Conservation (phyloP, 1,140 invertebrate genomes). For the Brachionus paranguensis region DNA sequence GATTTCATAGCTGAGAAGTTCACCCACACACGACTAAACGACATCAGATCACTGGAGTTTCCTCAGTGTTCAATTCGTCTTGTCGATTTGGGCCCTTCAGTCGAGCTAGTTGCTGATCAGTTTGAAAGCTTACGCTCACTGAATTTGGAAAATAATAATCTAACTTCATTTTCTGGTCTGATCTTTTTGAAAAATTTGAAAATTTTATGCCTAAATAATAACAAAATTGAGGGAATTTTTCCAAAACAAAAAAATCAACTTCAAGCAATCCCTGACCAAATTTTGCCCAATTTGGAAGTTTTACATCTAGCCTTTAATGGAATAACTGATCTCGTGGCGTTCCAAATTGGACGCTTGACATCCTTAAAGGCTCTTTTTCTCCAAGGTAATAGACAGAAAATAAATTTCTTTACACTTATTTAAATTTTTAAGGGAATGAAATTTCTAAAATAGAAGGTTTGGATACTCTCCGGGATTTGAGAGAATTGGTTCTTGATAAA, state of each 20-base stretch:
- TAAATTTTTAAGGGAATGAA: constrained; percentile 49
- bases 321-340: constrained; percentile 50
- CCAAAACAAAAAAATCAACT: constrained; percentile 41
- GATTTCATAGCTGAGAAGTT: constrained; percentile 55
- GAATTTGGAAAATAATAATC: constrained; percentile 55
- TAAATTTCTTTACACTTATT: background rate
- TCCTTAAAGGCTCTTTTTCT: constrained; percentile 53
- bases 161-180: constrained; percentile 53
- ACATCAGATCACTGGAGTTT: constrained; percentile 52
- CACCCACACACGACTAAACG: constrained; percentile 46
- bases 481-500: constrained; percentile 54
- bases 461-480: constrained; percentile 50
- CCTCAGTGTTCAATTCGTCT: constrained; percentile 49
- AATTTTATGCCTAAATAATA: constrained; percentile 55
- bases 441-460: constrained; percentile 53
- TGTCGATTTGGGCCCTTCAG: constrained; percentile 50
- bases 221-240: constrained; percentile 53
- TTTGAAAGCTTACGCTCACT: constrained; percentile 40
- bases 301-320: constrained; percentile 55
- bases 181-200: constrained; percentile 51
- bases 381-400: constrained; percentile 46
- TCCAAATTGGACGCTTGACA: constrained; percentile 49
- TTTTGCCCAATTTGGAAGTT: constrained; percentile 54
- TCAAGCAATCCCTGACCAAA: constrained; percentile 41
- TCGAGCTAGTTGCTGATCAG: constrained; percentile 44